Evolutionary conservation across 1,140 invertebrate species (phyloP), one percentile per base, ranked within the genome.

Genomic region (Saccostrea cuccullata): DNA sequence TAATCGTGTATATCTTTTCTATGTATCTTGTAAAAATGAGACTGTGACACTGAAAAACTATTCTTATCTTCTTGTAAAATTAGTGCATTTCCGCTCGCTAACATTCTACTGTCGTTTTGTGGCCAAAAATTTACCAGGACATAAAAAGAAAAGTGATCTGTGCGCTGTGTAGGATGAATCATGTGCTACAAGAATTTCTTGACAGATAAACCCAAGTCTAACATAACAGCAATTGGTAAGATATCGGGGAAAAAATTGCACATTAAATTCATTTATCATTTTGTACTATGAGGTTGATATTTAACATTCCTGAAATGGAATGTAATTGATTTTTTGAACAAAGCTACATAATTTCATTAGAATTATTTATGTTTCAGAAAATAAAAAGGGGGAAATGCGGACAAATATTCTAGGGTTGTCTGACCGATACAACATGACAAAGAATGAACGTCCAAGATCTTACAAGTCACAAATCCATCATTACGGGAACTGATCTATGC

Each of bases 1-100:
- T 30, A 77, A 77, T 26, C 70, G 70, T 77, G 70, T 77, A 30
- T 26, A 77, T 26, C 70, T 77, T 77, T 77, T 77, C 70, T 77
- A 36, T 77, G 30, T 77, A 36, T 30, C 70, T 77, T 77, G 70
- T 77, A 77, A 77, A 11, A 77, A 17, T 77, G 70, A 77, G 70
- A 64, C 58, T 64, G 58, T n/a, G 58, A 64, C 58, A 64, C 58
- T 20, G 58, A 64, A 64, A 30, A 30, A 26, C 26, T 77, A 77
- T 77, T 77, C 70, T 77, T 77, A 36, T 36, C 30, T 30, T 36
- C 70, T 77, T 77, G 70, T 77, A 15, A 36, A 17, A 77, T 26
- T 77, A 77, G 70, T 77, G 70, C 70, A 30, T 77, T 77, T 77
- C 70, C 70, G 70, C 70, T 77, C 13, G 23, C 30, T 77, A 36